Evolutionary conservation across 2,113 vertebrate species (phyloP).

Genomic region (Cryptoleucopteryx plumbea): DNA sequence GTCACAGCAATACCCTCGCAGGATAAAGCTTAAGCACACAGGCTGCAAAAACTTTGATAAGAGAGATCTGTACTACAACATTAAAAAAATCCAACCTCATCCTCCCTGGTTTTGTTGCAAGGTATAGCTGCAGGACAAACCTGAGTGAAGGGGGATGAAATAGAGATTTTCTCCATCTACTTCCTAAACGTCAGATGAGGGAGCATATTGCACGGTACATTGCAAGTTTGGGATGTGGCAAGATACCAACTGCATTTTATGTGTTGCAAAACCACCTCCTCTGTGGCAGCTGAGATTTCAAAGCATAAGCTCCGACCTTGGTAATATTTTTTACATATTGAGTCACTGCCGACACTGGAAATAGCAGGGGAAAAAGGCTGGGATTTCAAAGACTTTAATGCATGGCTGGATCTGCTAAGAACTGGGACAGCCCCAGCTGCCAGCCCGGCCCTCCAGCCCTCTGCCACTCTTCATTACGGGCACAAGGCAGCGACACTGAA

Average conservation of each 20-base stretch:
- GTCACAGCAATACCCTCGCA: fast-evolving
- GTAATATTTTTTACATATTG: background rate
- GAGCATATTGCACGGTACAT: background rate
- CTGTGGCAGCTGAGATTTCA: conserved; percentile 37
- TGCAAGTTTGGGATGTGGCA: conserved; percentile 46
- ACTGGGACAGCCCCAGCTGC: background rate
- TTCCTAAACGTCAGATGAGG: background rate
- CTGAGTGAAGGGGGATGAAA: background rate
- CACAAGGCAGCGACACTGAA: background rate
- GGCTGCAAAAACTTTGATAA: background rate
- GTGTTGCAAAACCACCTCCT: conserved; percentile 28
- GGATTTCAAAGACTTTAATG: background rate
- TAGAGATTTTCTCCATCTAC: background rate
- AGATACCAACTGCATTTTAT: background rate
- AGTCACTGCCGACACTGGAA: background rate
- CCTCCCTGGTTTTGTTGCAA: background rate
- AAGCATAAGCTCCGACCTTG: background rate
- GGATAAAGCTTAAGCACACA: background rate
- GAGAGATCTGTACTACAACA: background rate
- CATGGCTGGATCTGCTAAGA: background rate
- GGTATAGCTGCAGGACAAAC: background rate
- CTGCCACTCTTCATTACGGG: background rate
- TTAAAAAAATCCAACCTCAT: background rate
- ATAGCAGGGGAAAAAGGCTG: background rate
- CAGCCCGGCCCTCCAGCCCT: background rate